phyloP scores from a whole-genome alignment of 37 sponge, comb jelly and placozoan species.

The Corticium candelabrum region DNA sequence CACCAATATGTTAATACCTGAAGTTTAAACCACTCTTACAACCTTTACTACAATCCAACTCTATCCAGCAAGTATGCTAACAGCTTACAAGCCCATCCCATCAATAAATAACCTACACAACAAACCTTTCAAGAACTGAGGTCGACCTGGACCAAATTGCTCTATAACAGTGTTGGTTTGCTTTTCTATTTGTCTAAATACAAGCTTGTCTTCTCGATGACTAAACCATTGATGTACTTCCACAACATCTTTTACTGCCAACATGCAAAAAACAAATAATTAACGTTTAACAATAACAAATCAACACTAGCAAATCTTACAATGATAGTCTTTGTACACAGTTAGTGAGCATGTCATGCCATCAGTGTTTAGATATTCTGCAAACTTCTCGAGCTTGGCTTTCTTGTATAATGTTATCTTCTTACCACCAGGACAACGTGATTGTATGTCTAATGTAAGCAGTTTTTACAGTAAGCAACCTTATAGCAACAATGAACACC shows the following conservation, averaged over 20 bases:
- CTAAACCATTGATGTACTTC: constrained; percentile 50
- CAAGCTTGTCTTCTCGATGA: constrained; percentile 63
- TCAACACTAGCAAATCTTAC: constrained; percentile 22
- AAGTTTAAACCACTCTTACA: no score
- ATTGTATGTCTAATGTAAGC: constrained; percentile 85
- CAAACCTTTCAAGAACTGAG: no score
- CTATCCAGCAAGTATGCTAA: no score
- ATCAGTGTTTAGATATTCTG: constrained; percentile 82
- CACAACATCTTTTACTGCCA: constrained; percentile 38
- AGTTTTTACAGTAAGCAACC: no score
- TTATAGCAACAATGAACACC: not conserved
- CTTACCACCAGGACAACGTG: constrained; percentile 71
- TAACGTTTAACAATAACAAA: not conserved
- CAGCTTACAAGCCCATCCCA: no score
- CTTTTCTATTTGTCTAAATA: constrained; percentile 26
- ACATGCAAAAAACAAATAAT: not conserved
- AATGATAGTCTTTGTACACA: constrained; percentile 50
- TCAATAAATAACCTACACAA: no score
- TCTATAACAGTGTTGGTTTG: constrained; percentile 46
- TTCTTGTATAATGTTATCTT: constrained; percentile 80
- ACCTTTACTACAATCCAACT: no score
- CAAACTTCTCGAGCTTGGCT: constrained; percentile 83
- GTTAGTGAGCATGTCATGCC: constrained; percentile 71
- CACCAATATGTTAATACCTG: no score
- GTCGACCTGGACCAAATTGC: constrained; percentile 53